Base-by-base conservation (phyloP, 2,888 invertebrate species). In the Hirtodrosophila duncani region DNA sequence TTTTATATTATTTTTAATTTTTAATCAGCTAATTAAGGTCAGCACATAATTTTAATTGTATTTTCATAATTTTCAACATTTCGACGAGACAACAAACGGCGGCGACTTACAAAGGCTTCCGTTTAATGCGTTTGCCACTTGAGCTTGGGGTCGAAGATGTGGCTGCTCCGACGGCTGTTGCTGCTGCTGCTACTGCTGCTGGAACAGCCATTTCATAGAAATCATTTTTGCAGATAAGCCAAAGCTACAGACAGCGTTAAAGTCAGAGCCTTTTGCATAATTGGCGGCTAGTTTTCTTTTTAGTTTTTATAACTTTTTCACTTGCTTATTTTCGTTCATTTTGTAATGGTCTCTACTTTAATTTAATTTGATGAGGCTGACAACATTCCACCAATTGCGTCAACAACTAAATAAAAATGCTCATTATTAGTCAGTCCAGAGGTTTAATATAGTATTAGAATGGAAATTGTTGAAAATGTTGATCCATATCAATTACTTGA, bases 1-100 rank as follows among this genome's bases (percentile, higher is more conserved):
- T 39, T n/a, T 33, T 10, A 9, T 7, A 18, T 26, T 41, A 9
- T 7, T 27, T 26, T 41, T 31, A 11, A 21, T 44, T 34, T 52
- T 52, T 55, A 56, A 68, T 65, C 74, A 66, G 50, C 63, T 79
- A 71, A 79, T 79, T 79, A 74, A 75, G 77, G 66, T 68, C 80
- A 71, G 37, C 46, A 33, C 46, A 68, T 64, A 36, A 67, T 64
- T 71, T 66, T 57, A 68, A 79, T 68, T 67, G 51, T 68, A 59
- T 78, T 56, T 71, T 52, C 63, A 67, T 70, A 38, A 39, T 42
- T 23, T 50, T 43, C n/a, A 9, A 7, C 27, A 46, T 42, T 53
- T 43, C 27, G 30, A n/a, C n/a, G n/a, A n/a, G n/a, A n/a, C n/a
- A n/a, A n/a, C 27, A 10, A 48, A 21, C 27, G 55, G 33, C 78